Base-by-base conservation (phyloP, 2,113 vertebrate genomes). In the Serinus canaria region DNA sequence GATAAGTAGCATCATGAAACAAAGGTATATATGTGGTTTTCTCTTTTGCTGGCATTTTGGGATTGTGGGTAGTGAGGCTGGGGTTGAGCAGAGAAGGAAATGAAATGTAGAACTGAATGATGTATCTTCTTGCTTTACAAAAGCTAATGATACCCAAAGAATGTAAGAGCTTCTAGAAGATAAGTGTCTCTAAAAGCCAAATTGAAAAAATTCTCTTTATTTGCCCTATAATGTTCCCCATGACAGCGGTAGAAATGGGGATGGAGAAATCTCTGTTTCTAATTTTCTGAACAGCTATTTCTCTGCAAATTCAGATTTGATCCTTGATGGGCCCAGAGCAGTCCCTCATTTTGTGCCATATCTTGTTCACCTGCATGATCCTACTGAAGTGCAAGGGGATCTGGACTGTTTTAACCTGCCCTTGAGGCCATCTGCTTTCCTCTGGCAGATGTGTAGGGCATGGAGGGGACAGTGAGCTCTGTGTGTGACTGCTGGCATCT, bases 381-480 rank as follows among this genome's bases (percentile, higher is more conserved):
- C 28, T 11, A 6, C 22, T 39, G 46, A 86, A 18, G 33, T 63
- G 25, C 43, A 30, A 46, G 2, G 52, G 13, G 10, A 49, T 20
- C 31, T 50, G 53, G 24, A 5, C 30, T 33, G 41, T 49, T 70
- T 18, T 4, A 78, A 43, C 47, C 19, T 66, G 43, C 14, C 39
- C 41, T 50, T 31, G 39, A 43, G 63, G 25, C 30, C 11, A 10
- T n/a, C n/a, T n/a, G 2, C 46, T 67, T 85, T 44, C 43, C 37
- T 75, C 56, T 72, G 49, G 62, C 31, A 43, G 79, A n/a, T 49
- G 21, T 0, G 1, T 11, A 43, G 62, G 27, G 27, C 52, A 14
- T 0, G 0, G 56, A 37, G 50, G 0, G 10, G 52, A 7, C 85
- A 66, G 19, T 2, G 33, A 66, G 16, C 60, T 62, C 56, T 27